These are phyloP conservation scores for Hedya salicella DNA, from an alignment of 2,888 invertebrate genomes.

Conservation along the genomic window DNA sequence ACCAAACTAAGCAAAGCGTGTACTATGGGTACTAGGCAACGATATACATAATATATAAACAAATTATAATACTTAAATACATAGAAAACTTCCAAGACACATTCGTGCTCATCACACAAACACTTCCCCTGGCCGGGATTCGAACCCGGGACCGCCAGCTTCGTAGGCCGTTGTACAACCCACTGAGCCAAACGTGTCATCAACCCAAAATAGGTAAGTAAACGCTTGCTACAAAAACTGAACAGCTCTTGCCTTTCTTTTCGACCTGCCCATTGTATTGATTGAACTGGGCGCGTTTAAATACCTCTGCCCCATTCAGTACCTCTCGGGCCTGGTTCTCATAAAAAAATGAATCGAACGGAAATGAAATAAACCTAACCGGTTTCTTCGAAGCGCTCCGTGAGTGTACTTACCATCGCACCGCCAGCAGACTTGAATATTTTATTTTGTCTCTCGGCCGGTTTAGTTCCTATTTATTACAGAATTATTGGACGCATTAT, in stretches of 20 bases:
- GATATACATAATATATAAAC: too few relatives aligned
- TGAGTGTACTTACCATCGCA: constrained; percentile 54
- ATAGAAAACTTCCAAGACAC: too few relatives aligned
- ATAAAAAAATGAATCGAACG: constrained; percentile 82
- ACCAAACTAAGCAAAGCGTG: too few relatives aligned
- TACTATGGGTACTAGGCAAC: too few relatives aligned
- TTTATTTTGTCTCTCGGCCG: constrained; percentile 25
- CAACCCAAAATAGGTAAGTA: too few relatives aligned
- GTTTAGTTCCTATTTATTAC: constrained; percentile 26
- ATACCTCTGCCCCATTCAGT: constrained; percentile 67
- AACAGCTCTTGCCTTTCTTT: constrained; percentile 11
- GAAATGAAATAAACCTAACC: constrained; percentile 83
- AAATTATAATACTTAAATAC: too few relatives aligned
- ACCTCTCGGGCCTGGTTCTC: constrained; percentile 72
- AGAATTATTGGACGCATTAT: constrained; percentile 25
- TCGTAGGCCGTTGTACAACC: too few relatives aligned
- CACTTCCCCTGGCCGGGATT: too few relatives aligned
- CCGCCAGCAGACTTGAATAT: constrained; percentile 29
- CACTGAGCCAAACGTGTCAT: too few relatives aligned
- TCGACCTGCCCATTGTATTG: constrained; percentile 26
- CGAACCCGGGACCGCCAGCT: too few relatives aligned
- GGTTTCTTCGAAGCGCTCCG: constrained; percentile 65
- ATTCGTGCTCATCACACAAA: too few relatives aligned
- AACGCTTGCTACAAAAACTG: neutral
- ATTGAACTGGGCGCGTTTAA: constrained; percentile 27